Evolutionary conservation across 2,113 vertebrate genomes (phyloP).

Genomic region (Pontoporia blainvillei): DNA sequence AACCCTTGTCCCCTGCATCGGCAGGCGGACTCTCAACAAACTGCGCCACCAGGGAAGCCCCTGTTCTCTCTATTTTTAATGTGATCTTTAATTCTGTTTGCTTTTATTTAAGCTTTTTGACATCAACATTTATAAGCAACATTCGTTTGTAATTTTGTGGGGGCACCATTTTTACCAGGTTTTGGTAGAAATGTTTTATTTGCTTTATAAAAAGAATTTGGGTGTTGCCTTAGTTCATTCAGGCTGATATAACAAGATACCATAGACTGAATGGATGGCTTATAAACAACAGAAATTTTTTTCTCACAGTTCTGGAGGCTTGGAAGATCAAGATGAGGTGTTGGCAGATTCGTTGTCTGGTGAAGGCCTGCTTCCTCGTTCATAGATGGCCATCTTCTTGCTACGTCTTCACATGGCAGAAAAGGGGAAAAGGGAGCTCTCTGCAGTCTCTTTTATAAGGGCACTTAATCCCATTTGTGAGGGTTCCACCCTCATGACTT

Average conservation of each 20-base stretch:
- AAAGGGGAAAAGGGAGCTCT: neutral
- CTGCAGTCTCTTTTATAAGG: neutral
- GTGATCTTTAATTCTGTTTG: neutral
- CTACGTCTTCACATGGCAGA: neutral
- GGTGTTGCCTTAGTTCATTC: neutral
- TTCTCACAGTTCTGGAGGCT: neutral
- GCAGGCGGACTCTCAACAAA: too few relatives aligned
- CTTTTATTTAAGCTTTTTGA: neutral
- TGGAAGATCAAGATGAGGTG: neutral
- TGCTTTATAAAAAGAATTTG: neutral
- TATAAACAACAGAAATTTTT: neutral
- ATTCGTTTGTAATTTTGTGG: neutral
- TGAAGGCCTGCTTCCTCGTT: neutral
- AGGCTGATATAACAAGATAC: neutral
- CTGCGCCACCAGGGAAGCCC: too few relatives aligned
- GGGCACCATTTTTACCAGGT: neutral
- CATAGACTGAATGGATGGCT: neutral
- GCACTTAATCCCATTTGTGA: neutral
- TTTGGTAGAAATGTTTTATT: neutral
- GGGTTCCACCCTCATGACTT: neutral
- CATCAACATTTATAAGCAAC: neutral
- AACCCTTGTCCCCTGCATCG: too few relatives aligned
- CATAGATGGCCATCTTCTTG: neutral
- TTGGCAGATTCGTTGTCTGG: neutral
- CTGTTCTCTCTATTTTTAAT: neutral